These are phyloP conservation scores for Catocala fraxini DNA, from an alignment of 2,888 invertebrate species.

Conservation along the genomic window DNA sequence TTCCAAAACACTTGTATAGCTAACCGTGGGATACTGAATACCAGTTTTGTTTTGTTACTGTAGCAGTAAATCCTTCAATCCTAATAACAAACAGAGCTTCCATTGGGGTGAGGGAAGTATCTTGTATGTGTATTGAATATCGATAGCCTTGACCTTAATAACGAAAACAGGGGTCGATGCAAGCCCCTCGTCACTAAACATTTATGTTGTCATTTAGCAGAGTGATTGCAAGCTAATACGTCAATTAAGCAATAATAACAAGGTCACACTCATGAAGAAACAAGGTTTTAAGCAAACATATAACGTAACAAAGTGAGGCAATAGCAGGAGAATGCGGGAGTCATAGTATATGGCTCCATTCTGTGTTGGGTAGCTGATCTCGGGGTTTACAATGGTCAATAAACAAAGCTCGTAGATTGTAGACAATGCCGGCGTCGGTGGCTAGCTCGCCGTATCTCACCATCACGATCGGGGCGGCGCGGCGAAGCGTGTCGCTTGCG, in stretches of 20 bases:
- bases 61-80: slow-evolving; percentile 38
- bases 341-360: slow-evolving; percentile 75
- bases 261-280: slow-evolving; percentile 13
- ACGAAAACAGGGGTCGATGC: slow-evolving; percentile 59
- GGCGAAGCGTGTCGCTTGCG: slow-evolving; percentile 79
- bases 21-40: slow-evolving; percentile 22
- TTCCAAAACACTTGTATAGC: slow-evolving; percentile 12
- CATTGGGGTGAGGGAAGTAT: slow-evolving; percentile 67
- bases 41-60: slow-evolving; percentile 41
- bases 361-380: slow-evolving; percentile 73
- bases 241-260: slow-evolving; percentile 23
- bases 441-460: slow-evolving; percentile 70
- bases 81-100: slow-evolving; percentile 44
- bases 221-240: slow-evolving; percentile 36
- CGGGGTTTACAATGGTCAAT: slow-evolving; percentile 78
- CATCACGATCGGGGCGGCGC: slow-evolving; percentile 73
- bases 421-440: slow-evolving; percentile 75
- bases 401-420: slow-evolving; percentile 79
- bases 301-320: slow-evolving; percentile 14
- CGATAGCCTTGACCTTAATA: slow-evolving; percentile 73
- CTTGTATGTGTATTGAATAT: slow-evolving; percentile 66
- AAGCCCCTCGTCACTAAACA: slow-evolving; percentile 48
- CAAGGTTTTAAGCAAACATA: slow-evolving; percentile 7
- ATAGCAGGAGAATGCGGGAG: slow-evolving; percentile 30
- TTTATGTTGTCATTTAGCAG: slow-evolving; percentile 37